These are phyloP conservation scores for Chymomyza caudatula DNA, from an alignment of 2,888 invertebrate species.

Conservation along the genomic window DNA sequence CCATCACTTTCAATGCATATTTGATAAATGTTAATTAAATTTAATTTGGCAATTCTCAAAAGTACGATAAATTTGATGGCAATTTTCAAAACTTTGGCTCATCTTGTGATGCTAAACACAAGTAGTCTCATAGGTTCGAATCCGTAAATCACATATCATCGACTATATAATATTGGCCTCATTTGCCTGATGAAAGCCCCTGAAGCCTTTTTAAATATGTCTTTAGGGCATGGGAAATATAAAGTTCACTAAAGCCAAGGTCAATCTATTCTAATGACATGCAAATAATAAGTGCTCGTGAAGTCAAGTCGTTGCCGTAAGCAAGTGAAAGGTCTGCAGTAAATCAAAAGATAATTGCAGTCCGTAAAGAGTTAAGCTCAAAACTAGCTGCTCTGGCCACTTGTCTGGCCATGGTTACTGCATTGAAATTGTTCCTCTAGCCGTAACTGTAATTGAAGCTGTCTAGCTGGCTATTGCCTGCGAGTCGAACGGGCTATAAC, in stretches of 20 bases:
- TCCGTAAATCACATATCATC: no score
- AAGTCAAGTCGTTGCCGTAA: not conserved
- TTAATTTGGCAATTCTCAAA: no score
- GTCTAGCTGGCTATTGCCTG: conserved; percentile 15
- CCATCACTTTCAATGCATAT: no score
- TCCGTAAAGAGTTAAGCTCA: conserved; percentile 7
- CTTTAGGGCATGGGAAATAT: not conserved
- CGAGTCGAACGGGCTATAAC: conserved; percentile 42
- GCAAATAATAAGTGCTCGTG: conserved; percentile 10
- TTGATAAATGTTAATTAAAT: no score
- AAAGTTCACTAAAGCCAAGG: conserved; percentile 34
- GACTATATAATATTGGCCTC: no score
- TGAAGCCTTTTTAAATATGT: not conserved
- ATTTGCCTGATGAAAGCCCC: no score
- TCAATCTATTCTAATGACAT: conserved; percentile 14
- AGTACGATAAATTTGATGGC: no score
- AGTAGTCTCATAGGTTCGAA: no score
- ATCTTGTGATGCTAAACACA: no score
- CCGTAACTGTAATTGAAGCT: conserved; percentile 38
- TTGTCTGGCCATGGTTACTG: not conserved
- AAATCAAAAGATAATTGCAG: conserved; percentile 38
- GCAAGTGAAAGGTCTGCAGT: conserved; percentile 39
- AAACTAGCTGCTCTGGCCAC: not conserved
- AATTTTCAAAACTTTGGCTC: no score
- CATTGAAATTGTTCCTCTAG: conserved; percentile 9